Evolutionary conservation across 2,113 vertebrate species (phyloP).

Genomic region (Rana temporaria): DNA sequence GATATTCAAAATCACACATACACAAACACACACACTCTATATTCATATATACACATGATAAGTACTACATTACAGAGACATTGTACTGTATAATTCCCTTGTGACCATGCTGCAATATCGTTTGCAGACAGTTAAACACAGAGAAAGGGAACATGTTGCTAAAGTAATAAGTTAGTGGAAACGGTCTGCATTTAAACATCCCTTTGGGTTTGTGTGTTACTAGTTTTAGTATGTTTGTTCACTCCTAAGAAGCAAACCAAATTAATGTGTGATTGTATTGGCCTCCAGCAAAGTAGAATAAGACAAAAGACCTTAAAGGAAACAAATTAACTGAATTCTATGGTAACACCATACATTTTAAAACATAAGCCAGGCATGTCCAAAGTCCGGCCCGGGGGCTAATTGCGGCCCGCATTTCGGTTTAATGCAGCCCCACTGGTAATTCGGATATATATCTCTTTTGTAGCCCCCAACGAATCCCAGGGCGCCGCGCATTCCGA

Average conservation of each 20-base stretch:
- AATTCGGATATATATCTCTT: no score
- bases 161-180: constrained; percentile 36
- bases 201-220: constrained; percentile 13
- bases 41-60: neutral
- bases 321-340: no score
- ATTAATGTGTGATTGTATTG: neutral
- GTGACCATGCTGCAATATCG: neutral
- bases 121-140: constrained; percentile 33
- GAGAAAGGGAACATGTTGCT: constrained; percentile 35
- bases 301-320: neutral
- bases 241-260: constrained; percentile 14
- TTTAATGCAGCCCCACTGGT: no score
- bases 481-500: no score
- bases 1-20: neutral
- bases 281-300: neutral
- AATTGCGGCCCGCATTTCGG: no score
- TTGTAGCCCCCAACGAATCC: no score
- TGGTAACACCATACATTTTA: no score
- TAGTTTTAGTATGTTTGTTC: constrained; percentile 42
- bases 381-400: no score
- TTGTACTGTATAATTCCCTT: constrained; percentile 30
- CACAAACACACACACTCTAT: neutral
- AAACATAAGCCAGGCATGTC: no score
- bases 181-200: constrained; percentile 8
- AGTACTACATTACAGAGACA: constrained; percentile 8